Evolutionary conservation across 2,113 vertebrate species (phyloP), one percentile per base, ranked within the genome.

Genomic region (Anarrhichthys ocellatus): DNA sequence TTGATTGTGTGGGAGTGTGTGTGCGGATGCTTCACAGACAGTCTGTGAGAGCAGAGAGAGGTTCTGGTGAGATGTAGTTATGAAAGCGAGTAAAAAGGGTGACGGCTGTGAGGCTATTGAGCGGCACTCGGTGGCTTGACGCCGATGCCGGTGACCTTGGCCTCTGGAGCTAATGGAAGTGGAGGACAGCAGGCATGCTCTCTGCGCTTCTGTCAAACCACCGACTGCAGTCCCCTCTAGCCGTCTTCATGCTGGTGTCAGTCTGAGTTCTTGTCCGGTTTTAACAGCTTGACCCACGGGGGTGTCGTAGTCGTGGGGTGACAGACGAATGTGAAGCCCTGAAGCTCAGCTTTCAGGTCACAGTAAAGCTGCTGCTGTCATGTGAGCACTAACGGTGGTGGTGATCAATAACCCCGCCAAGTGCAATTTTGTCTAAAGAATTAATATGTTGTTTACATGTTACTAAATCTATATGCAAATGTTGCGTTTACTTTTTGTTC

Each of bases 91-190:
- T 17, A 32, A 67, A 76, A 72, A 50, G 42, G 66, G 69, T 50
- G 36, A 66, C 63, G 10, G 76, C 62, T 59, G 73, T 6, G 79
- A 64, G 54, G 73, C 72, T 93, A 94, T 94, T 65, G 91, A 94
- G 81, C 86, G 58, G 80, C 81, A 27, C 78, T 87, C 38, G 7
- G 64, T 62, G 83, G 79, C 87, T 78, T 78, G 90, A 48, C 18
- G 81, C 84, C 86, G 48, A 54, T 54, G 82, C 63, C 75, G 38
- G 40, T 95, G 95, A 95, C 95, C 94, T 95, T 95, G 94, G 91
- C 91, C 87, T 84, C 54, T 82, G 83, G 29, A 63, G 78, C 91
- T 95, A 95, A 95, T 95, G 94, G 94, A 94, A 83, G 83, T 90
- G 82, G 91, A 94, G 94, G 91, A 82, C 91, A 92, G 77, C 38